Conservation (phyloP, 2,113 vertebrate genomes). For the Gadus chalcogrammus region DNA sequence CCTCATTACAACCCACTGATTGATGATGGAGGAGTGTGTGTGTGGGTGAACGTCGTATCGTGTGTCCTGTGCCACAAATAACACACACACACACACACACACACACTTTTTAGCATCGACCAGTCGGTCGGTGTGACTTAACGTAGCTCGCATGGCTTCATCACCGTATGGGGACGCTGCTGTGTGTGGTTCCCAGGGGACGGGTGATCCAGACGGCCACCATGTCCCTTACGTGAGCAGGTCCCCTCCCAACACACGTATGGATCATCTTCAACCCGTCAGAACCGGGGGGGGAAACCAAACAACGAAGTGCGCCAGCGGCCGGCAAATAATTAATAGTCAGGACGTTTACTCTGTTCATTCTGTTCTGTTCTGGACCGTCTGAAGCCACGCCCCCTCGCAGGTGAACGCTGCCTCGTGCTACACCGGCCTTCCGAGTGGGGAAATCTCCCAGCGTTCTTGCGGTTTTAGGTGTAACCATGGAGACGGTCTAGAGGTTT, state of each 20-base stretch:
- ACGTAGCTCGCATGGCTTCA: slow-evolving; percentile 1
- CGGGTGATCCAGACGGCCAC: not conserved
- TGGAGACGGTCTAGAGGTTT: not conserved
- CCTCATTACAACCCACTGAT: slow-evolving; percentile 34
- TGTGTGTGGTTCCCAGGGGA: not conserved
- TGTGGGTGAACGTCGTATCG: too few relatives aligned
- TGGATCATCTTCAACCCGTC: slow-evolving; percentile 17
- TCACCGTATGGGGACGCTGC: slow-evolving; percentile 20
- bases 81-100: too few relatives aligned
- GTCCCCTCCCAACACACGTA: slow-evolving; percentile 6
- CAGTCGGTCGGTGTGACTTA: slow-evolving; percentile 7
- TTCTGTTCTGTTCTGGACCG: slow-evolving; percentile 4
- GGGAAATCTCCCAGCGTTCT: too few relatives aligned
- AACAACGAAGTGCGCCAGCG: slow-evolving; percentile 21
- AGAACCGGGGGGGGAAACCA: not conserved
- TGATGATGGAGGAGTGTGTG: not conserved
- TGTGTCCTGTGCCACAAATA: too few relatives aligned
- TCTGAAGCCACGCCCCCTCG: slow-evolving; percentile 15
- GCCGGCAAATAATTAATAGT: slow-evolving; percentile 71
- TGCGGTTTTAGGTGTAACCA: not conserved
- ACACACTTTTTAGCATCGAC: not conserved
- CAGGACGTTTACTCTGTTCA: slow-evolving; percentile 70
- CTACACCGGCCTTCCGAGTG: too few relatives aligned
- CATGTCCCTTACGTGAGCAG: slow-evolving; percentile 18
- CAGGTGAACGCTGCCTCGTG: too few relatives aligned